These are phyloP conservation scores for Burhinus bistriatus DNA, from an alignment of 2,113 vertebrate genomes.

Conservation along the genomic window DNA sequence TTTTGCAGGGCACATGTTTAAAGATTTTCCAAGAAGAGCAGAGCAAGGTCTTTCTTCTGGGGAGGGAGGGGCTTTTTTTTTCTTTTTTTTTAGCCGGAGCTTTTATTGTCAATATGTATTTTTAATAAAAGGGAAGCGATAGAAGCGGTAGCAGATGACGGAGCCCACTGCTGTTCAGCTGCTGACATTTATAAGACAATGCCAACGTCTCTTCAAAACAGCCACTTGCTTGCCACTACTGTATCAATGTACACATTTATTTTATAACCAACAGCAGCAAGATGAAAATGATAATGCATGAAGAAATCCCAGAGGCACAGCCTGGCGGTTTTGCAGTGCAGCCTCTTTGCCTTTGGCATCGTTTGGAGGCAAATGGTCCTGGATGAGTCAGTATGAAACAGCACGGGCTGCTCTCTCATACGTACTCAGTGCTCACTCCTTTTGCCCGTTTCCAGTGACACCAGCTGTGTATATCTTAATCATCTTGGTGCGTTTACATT, in stretches of 20 bases:
- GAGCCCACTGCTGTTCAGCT: background rate
- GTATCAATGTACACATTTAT: constrained; percentile 52
- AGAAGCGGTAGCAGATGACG: background rate
- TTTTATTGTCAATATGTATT: constrained; percentile 45
- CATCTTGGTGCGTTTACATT: constrained; percentile 15
- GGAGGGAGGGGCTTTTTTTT: background rate
- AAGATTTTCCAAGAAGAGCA: constrained; percentile 36
- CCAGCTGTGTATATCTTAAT: constrained; percentile 67
- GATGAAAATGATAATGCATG: constrained; percentile 69
- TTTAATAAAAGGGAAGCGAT: constrained; percentile 46
- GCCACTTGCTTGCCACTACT: constrained; percentile 23
- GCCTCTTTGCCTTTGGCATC: constrained; percentile 66
- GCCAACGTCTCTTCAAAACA: constrained; percentile 54
- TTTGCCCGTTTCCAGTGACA: constrained; percentile 53
- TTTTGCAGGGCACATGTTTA: constrained; percentile 17
- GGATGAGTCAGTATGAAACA: constrained; percentile 59
- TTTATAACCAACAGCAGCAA: constrained; percentile 54
- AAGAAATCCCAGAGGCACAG: constrained; percentile 66
- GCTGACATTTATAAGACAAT: constrained; percentile 52
- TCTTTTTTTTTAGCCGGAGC: background rate
- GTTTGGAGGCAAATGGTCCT: constrained; percentile 50
- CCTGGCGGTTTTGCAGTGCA: constrained; percentile 53
- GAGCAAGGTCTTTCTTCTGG: constrained; percentile 17
- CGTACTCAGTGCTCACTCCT: background rate
- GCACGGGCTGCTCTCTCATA: background rate